Percentiles rank a stretch among this genome's conserved stretches.
Conservation (phyloP, 2,888 invertebrate genomes). For the Gastrophysa polygoni region DNA sequence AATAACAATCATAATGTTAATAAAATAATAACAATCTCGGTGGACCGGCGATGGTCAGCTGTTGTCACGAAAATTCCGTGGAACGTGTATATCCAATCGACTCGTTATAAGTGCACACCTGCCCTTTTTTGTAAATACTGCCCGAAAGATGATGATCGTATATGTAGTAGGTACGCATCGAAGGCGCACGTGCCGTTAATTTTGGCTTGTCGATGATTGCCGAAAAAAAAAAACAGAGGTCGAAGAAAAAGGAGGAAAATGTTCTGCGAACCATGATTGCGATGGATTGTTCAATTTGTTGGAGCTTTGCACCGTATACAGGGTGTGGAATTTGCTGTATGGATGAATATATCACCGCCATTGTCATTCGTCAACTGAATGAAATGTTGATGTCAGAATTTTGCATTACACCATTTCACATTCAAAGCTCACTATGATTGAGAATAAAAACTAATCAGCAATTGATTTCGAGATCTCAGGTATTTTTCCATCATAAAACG, state of each 20-base stretch:
- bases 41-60: constrained; percentile 25
- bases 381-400: too few relatives aligned
- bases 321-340: neutral
- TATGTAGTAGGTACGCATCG: neutral
- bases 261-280: neutral
- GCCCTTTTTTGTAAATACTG: neutral
- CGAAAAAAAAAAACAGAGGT: neutral
- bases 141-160: neutral
- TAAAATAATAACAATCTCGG: constrained; percentile 31
- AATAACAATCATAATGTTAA: constrained; percentile 9
- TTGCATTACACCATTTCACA: too few relatives aligned
- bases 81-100: constrained; percentile 32
- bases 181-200: neutral
- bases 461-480: too few relatives aligned
- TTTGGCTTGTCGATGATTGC: neutral
- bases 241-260: neutral
- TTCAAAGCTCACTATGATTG: too few relatives aligned
- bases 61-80: constrained; percentile 31
- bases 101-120: neutral
- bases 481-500: too few relatives aligned
- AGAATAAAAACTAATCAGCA: too few relatives aligned
- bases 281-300: neutral
- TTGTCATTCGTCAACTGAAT: too few relatives aligned
- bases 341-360: too few relatives aligned
- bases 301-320: neutral